phyloP scores from a whole-genome alignment of 2,113 vertebrate species.

The Aix galericulata region DNA sequence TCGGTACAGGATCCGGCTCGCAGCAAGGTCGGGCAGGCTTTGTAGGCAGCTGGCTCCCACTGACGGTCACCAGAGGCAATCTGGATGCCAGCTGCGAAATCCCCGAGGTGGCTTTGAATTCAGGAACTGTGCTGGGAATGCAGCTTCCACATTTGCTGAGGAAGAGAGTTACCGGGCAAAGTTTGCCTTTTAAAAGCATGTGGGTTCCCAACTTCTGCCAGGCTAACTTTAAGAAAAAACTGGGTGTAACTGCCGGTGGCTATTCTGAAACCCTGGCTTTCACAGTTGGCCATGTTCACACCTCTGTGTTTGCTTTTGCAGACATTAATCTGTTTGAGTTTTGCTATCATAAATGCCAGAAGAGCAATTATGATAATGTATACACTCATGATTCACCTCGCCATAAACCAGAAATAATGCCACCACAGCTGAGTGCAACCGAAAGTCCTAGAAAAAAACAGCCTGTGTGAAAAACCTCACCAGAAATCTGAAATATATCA shows the following conservation, averaged over 20 bases:
- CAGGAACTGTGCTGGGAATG: not conserved
- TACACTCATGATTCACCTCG: not conserved
- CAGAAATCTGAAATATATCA: not conserved
- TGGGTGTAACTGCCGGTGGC: not conserved
- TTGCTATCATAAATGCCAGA: not conserved
- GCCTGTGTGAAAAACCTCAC: not conserved
- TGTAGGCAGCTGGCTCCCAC: constrained; percentile 27
- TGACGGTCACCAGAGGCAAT: not conserved
- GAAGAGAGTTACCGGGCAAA: not conserved
- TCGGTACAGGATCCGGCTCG: not conserved
- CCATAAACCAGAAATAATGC: not conserved
- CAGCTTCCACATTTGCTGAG: not conserved
- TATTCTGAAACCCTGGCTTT: not conserved
- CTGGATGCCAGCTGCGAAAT: constrained; percentile 50
- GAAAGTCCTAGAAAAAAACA: not conserved
- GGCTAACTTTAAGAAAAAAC: not conserved
- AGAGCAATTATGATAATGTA: not conserved
- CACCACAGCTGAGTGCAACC: not conserved
- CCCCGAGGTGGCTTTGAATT: not conserved
- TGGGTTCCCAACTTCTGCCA: not conserved
- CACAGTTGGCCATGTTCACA: not conserved
- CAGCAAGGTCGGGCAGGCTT: not conserved
- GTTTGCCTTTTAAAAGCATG: not conserved
- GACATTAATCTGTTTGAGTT: not conserved
- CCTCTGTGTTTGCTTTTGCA: not conserved